Conservation (phyloP, 1,140 invertebrate species). For the Asbolus verrucosus region DNA sequence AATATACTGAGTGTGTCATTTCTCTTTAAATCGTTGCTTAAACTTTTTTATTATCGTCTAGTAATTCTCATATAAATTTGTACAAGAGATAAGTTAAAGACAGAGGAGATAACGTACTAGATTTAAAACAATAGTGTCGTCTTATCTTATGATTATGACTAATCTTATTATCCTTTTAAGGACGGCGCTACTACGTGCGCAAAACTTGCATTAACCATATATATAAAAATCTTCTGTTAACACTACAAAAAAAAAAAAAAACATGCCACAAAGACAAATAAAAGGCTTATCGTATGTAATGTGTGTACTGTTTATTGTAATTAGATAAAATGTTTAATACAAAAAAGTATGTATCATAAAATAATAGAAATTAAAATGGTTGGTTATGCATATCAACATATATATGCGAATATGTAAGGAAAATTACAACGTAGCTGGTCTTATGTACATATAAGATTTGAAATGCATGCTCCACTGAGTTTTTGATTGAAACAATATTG, state of each 20-base stretch:
- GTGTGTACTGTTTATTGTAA: constrained; percentile 20
- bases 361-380: not conserved
- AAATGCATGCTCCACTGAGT: constrained; percentile 35
- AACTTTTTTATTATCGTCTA: constrained; percentile 11
- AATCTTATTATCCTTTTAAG: too few species aligned
- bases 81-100: constrained; percentile 26
- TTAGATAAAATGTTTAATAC: not conserved
- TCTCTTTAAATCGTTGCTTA: constrained; percentile 18
- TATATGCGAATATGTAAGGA: too few species aligned
- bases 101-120: not conserved
- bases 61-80: constrained; percentile 21
- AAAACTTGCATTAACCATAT: not conserved
- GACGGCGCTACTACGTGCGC: not conserved
- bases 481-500: constrained; percentile 19
- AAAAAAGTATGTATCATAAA: not conserved
- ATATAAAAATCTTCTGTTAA: constrained; percentile 3
- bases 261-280: constrained; percentile 7
- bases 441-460: constrained; percentile 16
- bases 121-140: constrained; percentile 17
- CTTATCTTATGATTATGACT: constrained; percentile 21
- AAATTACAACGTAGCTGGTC: not conserved
- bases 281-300: not conserved
- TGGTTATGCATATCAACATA: too few species aligned
- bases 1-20: constrained; percentile 38
- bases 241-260: not conserved